Base-by-base conservation (phyloP, 53 echinoderm and acorn worm genomes). In the Crossaster papposus region DNA sequence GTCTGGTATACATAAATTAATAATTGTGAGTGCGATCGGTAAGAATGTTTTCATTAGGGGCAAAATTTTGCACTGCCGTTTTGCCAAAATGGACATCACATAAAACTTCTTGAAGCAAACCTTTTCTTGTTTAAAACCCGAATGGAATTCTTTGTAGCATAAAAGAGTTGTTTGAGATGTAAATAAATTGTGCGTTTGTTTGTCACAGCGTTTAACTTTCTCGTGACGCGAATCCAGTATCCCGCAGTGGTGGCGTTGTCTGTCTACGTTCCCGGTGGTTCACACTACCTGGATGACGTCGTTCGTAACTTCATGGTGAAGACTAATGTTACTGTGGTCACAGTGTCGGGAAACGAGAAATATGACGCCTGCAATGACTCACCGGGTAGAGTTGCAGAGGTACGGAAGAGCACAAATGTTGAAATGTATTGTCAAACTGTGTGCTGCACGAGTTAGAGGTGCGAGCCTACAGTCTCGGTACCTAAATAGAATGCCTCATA, bases 181-280 rank as follows among this genome's bases (percentile, higher is more conserved):
- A 77, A 77, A 33, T 36, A 34, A n/a, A 1, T 44, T 79, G 36
- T 20, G n/a, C 9, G 9, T 1, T 44, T 44, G 44, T 44, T 44
- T 37, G 34, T 68, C 65, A 32, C 55, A 85, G 85, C 85, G 18
- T 73, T 85, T 54, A 52, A 85, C 52, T 73, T 30, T 33, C 54
- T 85, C 20, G 51, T 85, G 71, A 51, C 85, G 15, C 51, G 85
- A 22, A 29, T 72, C 12, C 13, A 85, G 20, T 34, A 30, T 2
- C 85, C 85, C 28, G 85, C 85, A 14, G 73, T 85, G 30, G 85
- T 85, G 31, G n/a, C 85, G 2, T 72, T 72, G 52, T 85, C 85
- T n/a, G 31, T 72, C 18, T 85, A 85, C 73, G 73, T 85, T 30
- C 72, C 85, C 26, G 85, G 85, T 30, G 85, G 85, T 23, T 85